These are phyloP conservation scores for Latrodectus elegans DNA, from an alignment of 2,888 invertebrate genomes.

Conservation along the genomic window DNA sequence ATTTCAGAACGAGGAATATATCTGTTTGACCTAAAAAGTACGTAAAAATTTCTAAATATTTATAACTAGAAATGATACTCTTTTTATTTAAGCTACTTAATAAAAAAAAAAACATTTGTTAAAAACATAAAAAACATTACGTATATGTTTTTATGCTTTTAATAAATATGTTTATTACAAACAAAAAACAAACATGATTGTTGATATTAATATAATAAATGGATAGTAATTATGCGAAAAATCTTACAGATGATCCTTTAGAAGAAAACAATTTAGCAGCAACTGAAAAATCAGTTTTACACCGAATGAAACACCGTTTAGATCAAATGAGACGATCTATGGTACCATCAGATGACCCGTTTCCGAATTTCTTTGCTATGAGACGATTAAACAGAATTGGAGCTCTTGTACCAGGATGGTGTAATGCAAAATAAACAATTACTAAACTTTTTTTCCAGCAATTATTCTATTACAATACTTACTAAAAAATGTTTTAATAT, in stretches of 20 bases:
- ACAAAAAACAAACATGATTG: background rate
- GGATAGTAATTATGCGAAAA: too few relatives aligned
- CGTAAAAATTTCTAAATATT: background rate
- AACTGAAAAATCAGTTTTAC: slow-evolving; percentile 35
- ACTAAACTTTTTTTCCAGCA: too few relatives aligned
- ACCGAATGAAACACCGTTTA: slow-evolving; percentile 55
- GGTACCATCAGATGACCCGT: slow-evolving; percentile 65
- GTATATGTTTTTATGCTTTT: background rate
- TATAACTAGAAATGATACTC: background rate
- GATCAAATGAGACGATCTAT: slow-evolving; percentile 62
- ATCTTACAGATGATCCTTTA: slow-evolving; percentile 52
- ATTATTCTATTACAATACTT: background rate
- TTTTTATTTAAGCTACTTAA: background rate
- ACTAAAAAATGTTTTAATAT: background rate
- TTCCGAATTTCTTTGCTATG: slow-evolving; percentile 67
- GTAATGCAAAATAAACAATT: slow-evolving; percentile 50
- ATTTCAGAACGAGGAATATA: slow-evolving; percentile 59
- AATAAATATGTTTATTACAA: background rate
- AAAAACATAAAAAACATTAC: background rate
- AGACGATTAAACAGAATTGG: slow-evolving; percentile 39
- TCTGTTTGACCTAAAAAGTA: slow-evolving; percentile 55
- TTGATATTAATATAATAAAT: background rate
- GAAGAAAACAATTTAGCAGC: slow-evolving; percentile 55
- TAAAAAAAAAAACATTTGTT: background rate
- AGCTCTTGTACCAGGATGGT: slow-evolving; percentile 66